Evolutionary conservation across 64 coral and sea anemone species (phyloP).

Genomic region (Stichodactyla mertensii): DNA sequence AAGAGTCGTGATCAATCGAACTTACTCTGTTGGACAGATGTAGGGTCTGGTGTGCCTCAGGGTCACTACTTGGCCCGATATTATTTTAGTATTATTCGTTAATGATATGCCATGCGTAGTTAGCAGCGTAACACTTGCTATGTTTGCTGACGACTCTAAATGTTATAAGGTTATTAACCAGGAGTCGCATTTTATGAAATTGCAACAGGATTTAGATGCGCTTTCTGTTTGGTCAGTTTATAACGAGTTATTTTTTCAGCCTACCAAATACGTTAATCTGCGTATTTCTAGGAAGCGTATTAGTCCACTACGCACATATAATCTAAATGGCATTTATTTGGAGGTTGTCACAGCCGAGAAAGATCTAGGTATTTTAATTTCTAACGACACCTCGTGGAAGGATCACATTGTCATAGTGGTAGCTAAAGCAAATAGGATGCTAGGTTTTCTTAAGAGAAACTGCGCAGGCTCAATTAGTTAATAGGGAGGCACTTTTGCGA

Average conservation of each 20-base stretch:
- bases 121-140: slow-evolving; percentile 17
- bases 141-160: slow-evolving; percentile 52
- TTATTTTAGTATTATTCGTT: slow-evolving; percentile 31
- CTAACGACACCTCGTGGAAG: slow-evolving; percentile 34
- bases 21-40: not conserved
- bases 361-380: slow-evolving; percentile 40
- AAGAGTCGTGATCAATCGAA: not conserved
- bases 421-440: slow-evolving; percentile 43
- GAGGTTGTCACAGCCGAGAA: slow-evolving; percentile 23
- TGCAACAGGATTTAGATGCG: slow-evolving; percentile 29
- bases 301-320: not conserved
- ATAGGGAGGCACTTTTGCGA: slow-evolving; percentile 19
- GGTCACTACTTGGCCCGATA: not conserved
- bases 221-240: slow-evolving; percentile 27
- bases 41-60: not conserved
- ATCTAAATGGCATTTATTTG: slow-evolving; percentile 14
- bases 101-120: slow-evolving; percentile 37
- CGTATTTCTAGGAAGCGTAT: slow-evolving; percentile 13
- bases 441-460: slow-evolving; percentile 37
- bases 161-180: slow-evolving; percentile 38
- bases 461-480: not conserved
- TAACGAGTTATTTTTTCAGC: slow-evolving; percentile 31
- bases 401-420: slow-evolving; percentile 28
- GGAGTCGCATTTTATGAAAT: not conserved
- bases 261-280: slow-evolving; percentile 23